Evolutionary conservation across 2,113 vertebrate genomes (phyloP).

Genomic region (Nothoprocta perdicaria): DNA sequence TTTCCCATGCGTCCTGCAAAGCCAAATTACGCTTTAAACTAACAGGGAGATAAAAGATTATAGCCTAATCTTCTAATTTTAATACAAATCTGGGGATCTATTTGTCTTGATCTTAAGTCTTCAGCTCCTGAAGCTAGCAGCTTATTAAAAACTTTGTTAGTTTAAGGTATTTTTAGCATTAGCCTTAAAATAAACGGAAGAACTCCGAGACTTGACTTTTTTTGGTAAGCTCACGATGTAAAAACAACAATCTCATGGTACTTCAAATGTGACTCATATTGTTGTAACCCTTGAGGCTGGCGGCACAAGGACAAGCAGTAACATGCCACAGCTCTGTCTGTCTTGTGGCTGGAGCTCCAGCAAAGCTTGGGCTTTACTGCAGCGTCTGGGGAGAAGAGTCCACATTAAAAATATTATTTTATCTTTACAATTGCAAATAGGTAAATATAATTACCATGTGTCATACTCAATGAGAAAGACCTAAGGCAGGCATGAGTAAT

Average conservation of each 20-base stretch:
- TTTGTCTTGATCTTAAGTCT: background rate
- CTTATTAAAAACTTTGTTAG: background rate
- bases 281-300: conserved; percentile 7
- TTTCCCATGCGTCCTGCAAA: background rate
- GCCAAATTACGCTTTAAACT: background rate
- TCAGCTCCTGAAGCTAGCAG: background rate
- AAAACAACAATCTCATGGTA: background rate
- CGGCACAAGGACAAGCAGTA: conserved; percentile 37
- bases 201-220: conserved; percentile 37
- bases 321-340: background rate
- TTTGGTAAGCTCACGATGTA: conserved; percentile 37
- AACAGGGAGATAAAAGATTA: background rate
- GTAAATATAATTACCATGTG: background rate
- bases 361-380: background rate
- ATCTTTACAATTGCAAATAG: background rate
- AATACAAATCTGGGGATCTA: background rate
- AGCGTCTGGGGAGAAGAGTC: background rate
- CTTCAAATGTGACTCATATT: conserved; percentile 27
- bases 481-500: background rate
- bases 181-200: background rate
- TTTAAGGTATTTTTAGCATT: conserved; percentile 39
- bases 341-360: background rate
- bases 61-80: background rate
- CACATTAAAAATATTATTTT: background rate
- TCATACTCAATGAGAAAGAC: background rate